phyloP scores from a whole-genome alignment of 2,888 invertebrate genomes.

The Saturnia japonica region DNA sequence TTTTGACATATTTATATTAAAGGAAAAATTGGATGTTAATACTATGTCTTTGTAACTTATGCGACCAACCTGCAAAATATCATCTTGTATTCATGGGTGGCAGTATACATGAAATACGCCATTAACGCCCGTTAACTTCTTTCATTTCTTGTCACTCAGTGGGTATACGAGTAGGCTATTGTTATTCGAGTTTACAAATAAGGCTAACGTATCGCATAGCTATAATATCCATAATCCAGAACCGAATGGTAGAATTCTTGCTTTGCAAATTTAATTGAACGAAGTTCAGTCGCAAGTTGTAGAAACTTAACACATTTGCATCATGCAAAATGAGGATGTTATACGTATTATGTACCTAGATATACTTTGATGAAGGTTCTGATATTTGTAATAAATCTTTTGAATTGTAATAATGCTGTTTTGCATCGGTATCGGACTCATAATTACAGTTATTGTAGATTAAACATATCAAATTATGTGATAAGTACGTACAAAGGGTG shows the following conservation, averaged over 20 bases:
- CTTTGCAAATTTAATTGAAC: not conserved
- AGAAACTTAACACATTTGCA: not conserved
- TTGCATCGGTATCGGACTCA: not conserved
- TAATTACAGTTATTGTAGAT: too few species aligned
- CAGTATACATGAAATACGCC: slow-evolving; percentile 1
- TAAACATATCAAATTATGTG: too few species aligned
- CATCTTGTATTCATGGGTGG: not conserved
- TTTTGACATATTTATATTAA: not conserved
- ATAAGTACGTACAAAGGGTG: too few species aligned
- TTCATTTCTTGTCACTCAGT: not conserved
- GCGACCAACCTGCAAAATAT: not conserved
- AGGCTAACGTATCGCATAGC: not conserved
- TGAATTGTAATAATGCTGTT: not conserved
- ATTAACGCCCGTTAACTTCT: not conserved
- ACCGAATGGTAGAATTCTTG: not conserved
- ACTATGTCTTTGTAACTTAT: too few species aligned
- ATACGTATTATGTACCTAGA: too few species aligned
- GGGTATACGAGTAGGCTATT: not conserved
- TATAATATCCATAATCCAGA: not conserved
- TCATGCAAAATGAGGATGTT: not conserved
- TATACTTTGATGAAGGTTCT: not conserved
- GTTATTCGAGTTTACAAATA: not conserved
- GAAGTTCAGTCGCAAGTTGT: not conserved
- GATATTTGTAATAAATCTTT: not conserved
- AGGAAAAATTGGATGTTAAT: too few species aligned